Evolutionary conservation across 1,140 invertebrate genomes (phyloP).

Genomic region (Euwallacea similis): DNA sequence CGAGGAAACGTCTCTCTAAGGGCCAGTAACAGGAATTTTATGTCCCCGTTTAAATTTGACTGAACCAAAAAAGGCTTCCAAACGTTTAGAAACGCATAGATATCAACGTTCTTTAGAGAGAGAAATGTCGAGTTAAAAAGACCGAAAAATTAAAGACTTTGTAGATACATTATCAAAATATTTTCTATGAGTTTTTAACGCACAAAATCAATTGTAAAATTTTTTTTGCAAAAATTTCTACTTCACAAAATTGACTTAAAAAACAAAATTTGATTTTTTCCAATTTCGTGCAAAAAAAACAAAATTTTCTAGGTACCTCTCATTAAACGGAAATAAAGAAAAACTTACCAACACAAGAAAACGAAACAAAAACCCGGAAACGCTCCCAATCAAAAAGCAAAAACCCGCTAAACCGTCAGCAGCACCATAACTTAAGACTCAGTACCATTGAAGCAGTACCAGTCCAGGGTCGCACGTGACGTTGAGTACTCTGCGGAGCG

Average conservation of each 20-base stretch:
- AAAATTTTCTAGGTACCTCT: not conserved
- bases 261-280: not conserved
- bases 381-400: constrained; percentile 6
- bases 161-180: too few species aligned
- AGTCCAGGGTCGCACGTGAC: not conserved
- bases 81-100: too few species aligned
- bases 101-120: too few species aligned
- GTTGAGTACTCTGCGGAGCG: constrained; percentile 32
- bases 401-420: constrained; percentile 7
- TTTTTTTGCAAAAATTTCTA: too few species aligned
- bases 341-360: constrained; percentile 5
- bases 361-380: constrained; percentile 16
- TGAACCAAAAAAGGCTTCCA: too few species aligned
- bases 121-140: too few species aligned
- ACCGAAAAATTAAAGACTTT: too few species aligned
- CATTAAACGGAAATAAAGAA: not conserved
- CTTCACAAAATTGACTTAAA: not conserved
- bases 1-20: too few species aligned
- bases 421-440: constrained; percentile 7
- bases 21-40: too few species aligned
- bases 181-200: too few species aligned
- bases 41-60: too few species aligned
- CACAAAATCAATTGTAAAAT: too few species aligned
- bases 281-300: not conserved
- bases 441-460: constrained; percentile 17